Evolutionary conservation across 2,113 vertebrate genomes (phyloP).

Genomic region (Dolichallabes microphthalmus): DNA sequence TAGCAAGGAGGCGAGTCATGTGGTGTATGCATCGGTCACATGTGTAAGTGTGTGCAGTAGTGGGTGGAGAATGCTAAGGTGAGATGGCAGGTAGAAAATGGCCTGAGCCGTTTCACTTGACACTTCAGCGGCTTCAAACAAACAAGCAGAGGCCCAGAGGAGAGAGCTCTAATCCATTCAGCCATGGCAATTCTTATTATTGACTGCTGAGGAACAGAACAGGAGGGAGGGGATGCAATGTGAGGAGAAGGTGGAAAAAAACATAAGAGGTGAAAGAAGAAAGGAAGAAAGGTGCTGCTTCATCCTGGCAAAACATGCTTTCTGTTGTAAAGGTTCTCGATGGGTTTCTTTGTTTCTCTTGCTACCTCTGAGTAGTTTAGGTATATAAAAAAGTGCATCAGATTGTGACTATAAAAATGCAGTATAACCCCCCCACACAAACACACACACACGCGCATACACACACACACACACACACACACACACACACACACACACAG

Average conservation of each 20-base stretch:
- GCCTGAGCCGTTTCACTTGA: constrained; percentile 73
- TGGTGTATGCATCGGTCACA: not conserved
- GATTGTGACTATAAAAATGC: not conserved
- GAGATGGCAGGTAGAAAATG: constrained; percentile 69
- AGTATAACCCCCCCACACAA: not conserved
- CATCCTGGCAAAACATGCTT: not conserved
- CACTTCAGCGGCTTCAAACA: constrained; percentile 71
- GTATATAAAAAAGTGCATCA: not conserved
- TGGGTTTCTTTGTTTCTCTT: not conserved
- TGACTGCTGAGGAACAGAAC: constrained; percentile 67
- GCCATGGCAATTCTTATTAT: constrained; percentile 79
- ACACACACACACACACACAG: constrained; percentile 1
- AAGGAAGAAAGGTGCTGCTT: not conserved
- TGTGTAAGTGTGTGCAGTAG: constrained; percentile 4
- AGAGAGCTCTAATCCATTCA: constrained; percentile 75
- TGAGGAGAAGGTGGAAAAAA: not conserved
- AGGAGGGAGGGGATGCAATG: not conserved
- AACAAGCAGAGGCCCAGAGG: constrained; percentile 66
- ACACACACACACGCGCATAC: not conserved
- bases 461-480: too few relatives aligned
- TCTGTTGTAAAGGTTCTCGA: constrained; percentile 10
- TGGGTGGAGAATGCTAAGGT: constrained; percentile 60
- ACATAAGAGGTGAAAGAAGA: not conserved
- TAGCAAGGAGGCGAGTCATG: not conserved
- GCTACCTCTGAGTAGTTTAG: not conserved